Base-by-base conservation (phyloP, 2,888 invertebrate species). In the Sarcophaga variegata region DNA sequence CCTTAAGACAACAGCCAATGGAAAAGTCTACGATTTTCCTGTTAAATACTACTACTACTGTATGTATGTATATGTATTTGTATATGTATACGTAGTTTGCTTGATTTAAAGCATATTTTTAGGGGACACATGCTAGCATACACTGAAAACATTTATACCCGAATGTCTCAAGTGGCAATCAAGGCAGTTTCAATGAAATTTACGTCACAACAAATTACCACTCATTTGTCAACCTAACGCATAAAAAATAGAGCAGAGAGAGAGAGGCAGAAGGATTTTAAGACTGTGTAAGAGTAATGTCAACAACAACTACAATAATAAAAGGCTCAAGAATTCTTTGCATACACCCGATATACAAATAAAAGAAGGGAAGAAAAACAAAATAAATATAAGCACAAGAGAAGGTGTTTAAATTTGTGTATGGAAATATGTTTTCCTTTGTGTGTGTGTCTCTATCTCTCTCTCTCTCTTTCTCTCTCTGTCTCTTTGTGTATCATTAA, bases 91-190 rank as follows among this genome's bases (percentile, higher is more conserved):
- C 59, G 20, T 10, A 47, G 74, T 77, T n/a, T 69, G 45, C 8
- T 37, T 37, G 37, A 37, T 37, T 37, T 37, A 37, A 37, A 37
- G 37, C 37, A 37, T 17, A 82, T 47, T 63, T 75, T 80, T 64
- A 72, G 54, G 67, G 37, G 54, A 75, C 62, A 49, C 66, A 63
- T 64, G 69, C 14, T 60, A 47, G 72, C 69, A 59, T 17, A 64
- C 64, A 72, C 14, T 14, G 49, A 49, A 49, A 59, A 87, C 84
- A 87, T 86, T 88, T 67, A 63, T 64, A 63, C 80, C 82, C 79
- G 89, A 89, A 92, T 90, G 91, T 92, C 91, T 92, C 92, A 91
- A 92, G 92, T 92, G 90, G 92, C 92, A 92, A 92, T 92, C 92
- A 92, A 91, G 91, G 91, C 92, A 89, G 89, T 92, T 90, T 90